These are phyloP conservation scores for Brachionus asplanchnoidis DNA, from an alignment of 1,140 invertebrate genomes.

Conservation along the genomic window DNA sequence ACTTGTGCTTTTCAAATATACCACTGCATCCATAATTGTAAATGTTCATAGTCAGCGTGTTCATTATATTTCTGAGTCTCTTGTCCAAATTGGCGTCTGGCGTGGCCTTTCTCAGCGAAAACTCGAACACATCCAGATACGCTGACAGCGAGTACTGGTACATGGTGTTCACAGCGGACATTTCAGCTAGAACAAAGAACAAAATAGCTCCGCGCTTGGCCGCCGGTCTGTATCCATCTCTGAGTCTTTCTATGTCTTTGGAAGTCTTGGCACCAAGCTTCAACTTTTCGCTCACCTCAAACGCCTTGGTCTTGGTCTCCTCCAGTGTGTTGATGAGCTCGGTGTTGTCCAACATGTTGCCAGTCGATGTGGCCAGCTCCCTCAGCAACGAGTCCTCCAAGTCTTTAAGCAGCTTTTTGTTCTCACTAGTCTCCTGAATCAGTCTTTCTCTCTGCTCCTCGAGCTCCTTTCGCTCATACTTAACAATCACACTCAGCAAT, in stretches of 20 bases:
- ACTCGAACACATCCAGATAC: slow-evolving; percentile 73
- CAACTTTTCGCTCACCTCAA: slow-evolving; percentile 58
- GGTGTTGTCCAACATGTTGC: slow-evolving; percentile 83
- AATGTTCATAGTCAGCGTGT: slow-evolving; percentile 74
- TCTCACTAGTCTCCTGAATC: slow-evolving; percentile 75
- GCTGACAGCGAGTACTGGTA: slow-evolving; percentile 78
- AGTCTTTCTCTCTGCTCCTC: slow-evolving; percentile 64
- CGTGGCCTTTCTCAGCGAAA: slow-evolving; percentile 71
- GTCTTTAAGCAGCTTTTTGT: slow-evolving; percentile 73
- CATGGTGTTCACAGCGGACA: slow-evolving; percentile 78
- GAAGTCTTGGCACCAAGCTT: slow-evolving; percentile 67
- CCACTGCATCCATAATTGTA: slow-evolving; percentile 83
- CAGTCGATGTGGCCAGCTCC: slow-evolving; percentile 73
- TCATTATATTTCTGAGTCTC: slow-evolving; percentile 73
- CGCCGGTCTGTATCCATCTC: slow-evolving; percentile 74
- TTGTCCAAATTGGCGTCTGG: slow-evolving; percentile 68
- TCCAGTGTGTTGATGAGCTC: slow-evolving; percentile 78
- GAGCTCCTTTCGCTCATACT: slow-evolving; percentile 65
- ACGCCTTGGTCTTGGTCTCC: slow-evolving; percentile 76
- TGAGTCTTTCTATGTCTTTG: slow-evolving; percentile 70
- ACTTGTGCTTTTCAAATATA: slow-evolving; percentile 82
- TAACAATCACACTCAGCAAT: slow-evolving; percentile 75
- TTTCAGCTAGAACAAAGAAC: slow-evolving; percentile 80
- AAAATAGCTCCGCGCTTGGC: slow-evolving; percentile 77
- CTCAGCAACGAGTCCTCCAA: slow-evolving; percentile 74